Conservation (phyloP, 2,888 invertebrate species). For the Hanleya hanleyi region DNA sequence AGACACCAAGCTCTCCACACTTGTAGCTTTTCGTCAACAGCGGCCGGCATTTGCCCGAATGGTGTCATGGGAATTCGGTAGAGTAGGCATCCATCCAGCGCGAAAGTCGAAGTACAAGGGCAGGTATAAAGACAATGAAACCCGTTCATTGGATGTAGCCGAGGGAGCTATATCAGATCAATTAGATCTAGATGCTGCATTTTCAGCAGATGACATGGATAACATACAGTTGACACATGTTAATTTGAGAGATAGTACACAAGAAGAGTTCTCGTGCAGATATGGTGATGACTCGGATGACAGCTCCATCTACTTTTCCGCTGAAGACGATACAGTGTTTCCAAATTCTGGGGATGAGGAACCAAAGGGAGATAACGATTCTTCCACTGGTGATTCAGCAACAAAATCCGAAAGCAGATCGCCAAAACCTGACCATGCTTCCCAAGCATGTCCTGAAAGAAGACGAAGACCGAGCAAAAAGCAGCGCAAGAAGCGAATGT, state of each 20-base stretch:
- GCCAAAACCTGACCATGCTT: too few relatives aligned
- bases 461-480: constrained; percentile 33
- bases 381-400: too few relatives aligned
- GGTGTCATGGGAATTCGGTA: constrained; percentile 47
- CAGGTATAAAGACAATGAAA: too few relatives aligned
- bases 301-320: background rate
- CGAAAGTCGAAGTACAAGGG: constrained; percentile 30
- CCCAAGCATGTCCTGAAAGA: constrained; percentile 9
- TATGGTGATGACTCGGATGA: background rate
- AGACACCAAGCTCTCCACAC: too few relatives aligned
- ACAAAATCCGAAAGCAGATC: too few relatives aligned
- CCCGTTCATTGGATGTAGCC: background rate
- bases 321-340: background rate
- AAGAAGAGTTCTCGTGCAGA: too few relatives aligned
- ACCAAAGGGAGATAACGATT: too few relatives aligned
- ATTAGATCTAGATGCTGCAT: constrained; percentile 10
- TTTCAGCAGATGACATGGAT: background rate
- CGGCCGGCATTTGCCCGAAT: constrained; percentile 43
- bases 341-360: too few relatives aligned
- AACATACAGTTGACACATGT: constrained; percentile 9
- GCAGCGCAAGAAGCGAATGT: constrained; percentile 35
- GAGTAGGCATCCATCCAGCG: constrained; percentile 23
- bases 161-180: background rate
- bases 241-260: background rate
- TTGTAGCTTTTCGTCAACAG: constrained; percentile 21